Percentiles rank a stretch among this genome's conserved stretches.
Evolutionary conservation across 2,113 vertebrate species (phyloP).

Genomic region (Cettia cetti): DNA sequence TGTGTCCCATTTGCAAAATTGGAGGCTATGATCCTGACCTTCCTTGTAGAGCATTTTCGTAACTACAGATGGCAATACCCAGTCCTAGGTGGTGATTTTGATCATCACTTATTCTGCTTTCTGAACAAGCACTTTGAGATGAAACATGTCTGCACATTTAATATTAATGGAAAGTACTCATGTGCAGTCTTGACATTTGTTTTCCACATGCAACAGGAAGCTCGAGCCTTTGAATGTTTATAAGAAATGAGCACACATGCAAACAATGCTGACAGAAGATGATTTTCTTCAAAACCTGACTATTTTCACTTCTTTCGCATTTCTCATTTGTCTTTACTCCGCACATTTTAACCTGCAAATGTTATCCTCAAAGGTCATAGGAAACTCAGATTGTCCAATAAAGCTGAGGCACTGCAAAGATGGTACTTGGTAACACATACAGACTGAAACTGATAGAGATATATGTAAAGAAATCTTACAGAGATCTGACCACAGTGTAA

Average conservation of each 20-base stretch:
- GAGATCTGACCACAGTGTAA: not conserved
- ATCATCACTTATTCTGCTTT: conserved; percentile 17
- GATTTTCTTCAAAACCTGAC: not conserved
- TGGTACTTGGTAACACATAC: not conserved
- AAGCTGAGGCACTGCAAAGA: not conserved
- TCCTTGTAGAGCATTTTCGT: not conserved
- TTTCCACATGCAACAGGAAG: conserved; percentile 6
- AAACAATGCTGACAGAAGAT: conserved; percentile 23
- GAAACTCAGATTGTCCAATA: not conserved
- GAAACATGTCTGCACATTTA: conserved; percentile 4
- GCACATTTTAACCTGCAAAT: not conserved
- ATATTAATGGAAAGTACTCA: conserved; percentile 40
- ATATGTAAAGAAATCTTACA: not conserved
- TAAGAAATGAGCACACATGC: not conserved
- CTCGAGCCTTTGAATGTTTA: conserved; percentile 10
- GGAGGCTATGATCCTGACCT: not conserved
- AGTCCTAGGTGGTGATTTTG: not conserved
- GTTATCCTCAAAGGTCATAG: not conserved
- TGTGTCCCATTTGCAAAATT: not conserved
- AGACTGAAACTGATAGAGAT: not conserved
- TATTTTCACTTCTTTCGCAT: conserved; percentile 13
- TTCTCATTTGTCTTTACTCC: conserved; percentile 15
- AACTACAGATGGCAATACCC: not conserved
- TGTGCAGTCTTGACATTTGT: conserved; percentile 33
- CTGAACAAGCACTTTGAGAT: not conserved